These are phyloP conservation scores for Hemiprocne comata DNA, from an alignment of 2,113 vertebrate species.

Conservation along the genomic window DNA sequence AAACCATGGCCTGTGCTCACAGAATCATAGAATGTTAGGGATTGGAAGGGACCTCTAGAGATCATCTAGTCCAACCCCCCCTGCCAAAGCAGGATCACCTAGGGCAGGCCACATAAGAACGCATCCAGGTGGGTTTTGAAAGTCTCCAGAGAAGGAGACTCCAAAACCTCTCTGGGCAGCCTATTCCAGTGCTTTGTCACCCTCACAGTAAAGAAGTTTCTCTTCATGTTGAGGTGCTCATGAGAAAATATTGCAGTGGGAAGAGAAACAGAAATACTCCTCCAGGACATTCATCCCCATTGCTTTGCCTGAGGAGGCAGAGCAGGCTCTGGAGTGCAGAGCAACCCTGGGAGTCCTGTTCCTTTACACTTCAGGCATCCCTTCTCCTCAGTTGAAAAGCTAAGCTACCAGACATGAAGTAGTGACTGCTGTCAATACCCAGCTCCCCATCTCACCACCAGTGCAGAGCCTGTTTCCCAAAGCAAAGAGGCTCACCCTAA, in stretches of 20 bases:
- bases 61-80: no score
- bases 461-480: not conserved
- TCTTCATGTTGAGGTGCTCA: no score
- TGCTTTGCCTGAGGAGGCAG: not conserved
- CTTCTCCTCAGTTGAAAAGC: not conserved
- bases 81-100: no score
- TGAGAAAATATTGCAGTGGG: not conserved
- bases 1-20: not conserved
- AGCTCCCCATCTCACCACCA: not conserved
- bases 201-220: no score
- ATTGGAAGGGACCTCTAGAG: no score
- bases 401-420: not conserved
- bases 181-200: no score
- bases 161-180: no score
- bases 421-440: not conserved
- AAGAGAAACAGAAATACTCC: not conserved
- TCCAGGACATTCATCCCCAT: not conserved
- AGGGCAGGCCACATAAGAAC: no score
- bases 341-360: not conserved
- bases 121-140: no score
- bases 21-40: no score
- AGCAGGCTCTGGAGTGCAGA: not conserved
- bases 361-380: not conserved
- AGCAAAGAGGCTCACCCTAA: not conserved
- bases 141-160: no score